These are phyloP conservation scores for Pseudomyrmex pallidus DNA, from an alignment of 1,140 invertebrate genomes.

Conservation along the genomic window DNA sequence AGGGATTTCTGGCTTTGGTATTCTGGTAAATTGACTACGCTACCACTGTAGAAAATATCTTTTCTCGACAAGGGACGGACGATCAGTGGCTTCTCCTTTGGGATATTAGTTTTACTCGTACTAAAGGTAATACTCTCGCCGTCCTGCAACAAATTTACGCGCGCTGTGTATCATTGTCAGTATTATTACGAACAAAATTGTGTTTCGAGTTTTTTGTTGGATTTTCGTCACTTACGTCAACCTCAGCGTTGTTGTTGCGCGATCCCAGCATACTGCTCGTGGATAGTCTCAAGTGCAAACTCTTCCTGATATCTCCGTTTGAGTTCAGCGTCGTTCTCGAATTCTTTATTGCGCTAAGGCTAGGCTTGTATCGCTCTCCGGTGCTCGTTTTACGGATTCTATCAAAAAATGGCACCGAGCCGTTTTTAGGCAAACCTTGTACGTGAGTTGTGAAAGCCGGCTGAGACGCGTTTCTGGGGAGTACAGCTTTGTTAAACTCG, in stretches of 20 bases:
- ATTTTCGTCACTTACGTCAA: conserved; percentile 85
- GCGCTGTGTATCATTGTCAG: background rate
- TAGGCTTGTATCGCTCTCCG: conserved; percentile 91
- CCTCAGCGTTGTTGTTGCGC: conserved; percentile 87
- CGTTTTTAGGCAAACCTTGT: conserved; percentile 93
- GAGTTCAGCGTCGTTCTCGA: conserved; percentile 83
- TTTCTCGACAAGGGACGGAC: conserved; percentile 97
- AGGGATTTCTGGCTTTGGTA: conserved; percentile 97
- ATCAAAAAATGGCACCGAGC: conserved; percentile 94
- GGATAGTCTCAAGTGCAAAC: conserved; percentile 86
- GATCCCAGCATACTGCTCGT: conserved; percentile 87
- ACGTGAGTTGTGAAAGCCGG: conserved; percentile 93
- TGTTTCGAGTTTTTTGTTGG: too few species aligned
- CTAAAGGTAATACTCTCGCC: conserved; percentile 84
- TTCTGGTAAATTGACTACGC: conserved; percentile 95
- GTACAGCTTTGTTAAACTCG: conserved; percentile 84
- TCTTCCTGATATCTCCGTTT: conserved; percentile 86
- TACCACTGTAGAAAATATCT: conserved; percentile 99
- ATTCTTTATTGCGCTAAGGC: conserved; percentile 90
- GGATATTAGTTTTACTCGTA: conserved; percentile 85
- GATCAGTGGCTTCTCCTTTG: conserved; percentile 89
- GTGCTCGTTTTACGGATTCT: conserved; percentile 92
- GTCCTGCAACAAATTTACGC: conserved; percentile 75
- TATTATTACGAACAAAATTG: too few species aligned
- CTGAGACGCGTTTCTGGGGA: conserved; percentile 93